These are phyloP conservation scores for Calcarius lapponicus DNA, from an alignment of 2,797 vertebrate species.

Conservation along the genomic window DNA sequence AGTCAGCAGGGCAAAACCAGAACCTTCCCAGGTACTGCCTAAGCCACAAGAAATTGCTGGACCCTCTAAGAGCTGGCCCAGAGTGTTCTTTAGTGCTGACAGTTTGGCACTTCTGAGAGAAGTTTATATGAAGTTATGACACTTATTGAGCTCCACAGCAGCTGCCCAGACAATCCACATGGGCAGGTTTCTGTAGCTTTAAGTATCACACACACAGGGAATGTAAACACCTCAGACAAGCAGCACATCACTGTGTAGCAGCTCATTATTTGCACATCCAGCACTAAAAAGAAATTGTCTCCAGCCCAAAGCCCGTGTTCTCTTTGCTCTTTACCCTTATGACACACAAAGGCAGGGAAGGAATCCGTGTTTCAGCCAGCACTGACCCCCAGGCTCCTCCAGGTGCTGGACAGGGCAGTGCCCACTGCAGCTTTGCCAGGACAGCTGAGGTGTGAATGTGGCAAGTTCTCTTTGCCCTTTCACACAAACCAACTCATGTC, in stretches of 20 bases:
- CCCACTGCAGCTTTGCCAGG: neutral
- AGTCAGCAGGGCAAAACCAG: neutral
- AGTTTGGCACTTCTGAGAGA: neutral
- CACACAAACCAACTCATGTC: neutral
- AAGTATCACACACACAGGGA: neutral
- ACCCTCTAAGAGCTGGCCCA: neutral
- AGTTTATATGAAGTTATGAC: neutral
- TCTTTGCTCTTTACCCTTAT: neutral
- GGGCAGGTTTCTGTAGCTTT: neutral
- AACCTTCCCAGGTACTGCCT: neutral
- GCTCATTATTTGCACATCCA: neutral
- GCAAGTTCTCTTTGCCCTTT: neutral
- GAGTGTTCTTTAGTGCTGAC: neutral
- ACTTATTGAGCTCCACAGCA: neutral
- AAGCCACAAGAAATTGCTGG: neutral
- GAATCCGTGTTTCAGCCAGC: neutral
- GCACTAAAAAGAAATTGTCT: neutral
- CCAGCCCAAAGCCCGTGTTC: neutral
- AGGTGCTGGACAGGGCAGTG: neutral
- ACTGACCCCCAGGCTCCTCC: neutral
- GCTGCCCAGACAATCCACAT: neutral
- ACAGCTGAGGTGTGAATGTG: neutral
- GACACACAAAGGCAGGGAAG: accelerated
- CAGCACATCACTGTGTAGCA: neutral
- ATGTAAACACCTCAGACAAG: accelerated